Conservation (phyloP, 2,797 vertebrate genomes). For the Vespertilio murinus region DNA sequence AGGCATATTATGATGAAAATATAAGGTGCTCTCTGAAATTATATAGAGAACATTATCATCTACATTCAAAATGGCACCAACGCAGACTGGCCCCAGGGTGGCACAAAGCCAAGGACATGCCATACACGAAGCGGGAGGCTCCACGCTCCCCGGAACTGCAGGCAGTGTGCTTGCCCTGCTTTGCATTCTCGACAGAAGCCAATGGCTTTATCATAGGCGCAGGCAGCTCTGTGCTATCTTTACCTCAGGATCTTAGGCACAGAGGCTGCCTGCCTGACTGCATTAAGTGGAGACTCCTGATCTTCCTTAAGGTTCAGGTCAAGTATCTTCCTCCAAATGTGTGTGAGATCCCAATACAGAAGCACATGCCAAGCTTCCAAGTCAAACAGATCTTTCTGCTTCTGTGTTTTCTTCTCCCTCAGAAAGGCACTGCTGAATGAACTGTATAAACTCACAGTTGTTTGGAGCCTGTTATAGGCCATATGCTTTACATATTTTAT, state of each 20-base stretch:
- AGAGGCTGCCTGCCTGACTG: background rate
- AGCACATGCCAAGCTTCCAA: background rate
- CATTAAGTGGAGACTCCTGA: fast-evolving
- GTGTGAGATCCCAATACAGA: background rate
- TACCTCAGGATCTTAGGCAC: background rate
- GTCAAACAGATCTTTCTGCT: background rate
- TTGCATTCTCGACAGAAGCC: background rate
- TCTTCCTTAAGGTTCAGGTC: background rate
- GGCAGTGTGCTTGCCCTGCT: background rate
- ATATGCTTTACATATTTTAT: background rate
- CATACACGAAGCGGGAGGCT: background rate
- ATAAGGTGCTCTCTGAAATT: background rate
- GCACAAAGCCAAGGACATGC: background rate
- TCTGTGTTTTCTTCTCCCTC: background rate
- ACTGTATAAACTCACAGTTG: background rate
- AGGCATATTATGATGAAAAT: background rate
- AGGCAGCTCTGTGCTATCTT: background rate
- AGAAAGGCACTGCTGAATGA: background rate
- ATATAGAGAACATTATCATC: background rate
- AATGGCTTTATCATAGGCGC: background rate
- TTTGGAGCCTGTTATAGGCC: background rate
- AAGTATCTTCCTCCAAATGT: background rate
- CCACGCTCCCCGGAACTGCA: background rate
- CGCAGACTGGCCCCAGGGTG: background rate
- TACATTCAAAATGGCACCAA: background rate